Evolutionary conservation across 2,888 invertebrate species (phyloP).

Genomic region (Papilio demoleus): DNA sequence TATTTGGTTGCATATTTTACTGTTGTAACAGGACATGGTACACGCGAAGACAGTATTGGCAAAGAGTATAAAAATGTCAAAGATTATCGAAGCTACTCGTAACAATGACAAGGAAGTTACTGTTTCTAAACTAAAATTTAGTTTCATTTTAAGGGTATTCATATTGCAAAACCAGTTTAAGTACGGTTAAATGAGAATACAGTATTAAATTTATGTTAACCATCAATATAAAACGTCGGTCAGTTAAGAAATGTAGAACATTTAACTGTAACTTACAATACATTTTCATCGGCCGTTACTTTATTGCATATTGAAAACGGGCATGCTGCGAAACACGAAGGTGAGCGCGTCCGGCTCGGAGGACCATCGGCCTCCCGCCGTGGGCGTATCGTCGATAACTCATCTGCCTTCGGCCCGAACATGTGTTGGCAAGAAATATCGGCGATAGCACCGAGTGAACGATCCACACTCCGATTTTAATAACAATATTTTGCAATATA

Average conservation of each 20-base stretch:
- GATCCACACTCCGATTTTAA: constrained; percentile 39
- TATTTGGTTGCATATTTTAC: too few species aligned
- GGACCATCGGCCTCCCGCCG: constrained; percentile 47
- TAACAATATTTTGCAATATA: constrained; percentile 20
- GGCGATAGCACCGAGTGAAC: constrained; percentile 47
- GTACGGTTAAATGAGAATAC: too few species aligned
- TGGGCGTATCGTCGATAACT: constrained; percentile 50
- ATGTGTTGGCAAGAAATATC: constrained; percentile 55
- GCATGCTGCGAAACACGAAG: constrained; percentile 41
- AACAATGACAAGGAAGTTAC: too few species aligned
- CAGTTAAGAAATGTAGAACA: constrained; percentile 32
- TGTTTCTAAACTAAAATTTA: too few species aligned
- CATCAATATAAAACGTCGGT: constrained; percentile 19
- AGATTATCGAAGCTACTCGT: too few species aligned
- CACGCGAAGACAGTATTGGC: too few species aligned
- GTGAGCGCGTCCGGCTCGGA: constrained; percentile 45
- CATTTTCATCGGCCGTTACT: constrained; percentile 29
- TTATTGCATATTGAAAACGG: constrained; percentile 41
- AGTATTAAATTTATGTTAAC: neutral
- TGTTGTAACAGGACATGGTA: too few species aligned
- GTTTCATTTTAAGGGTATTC: too few species aligned
- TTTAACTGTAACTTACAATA: constrained; percentile 33
- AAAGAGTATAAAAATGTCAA: too few species aligned
- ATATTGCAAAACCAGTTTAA: too few species aligned
- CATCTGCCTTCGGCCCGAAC: constrained; percentile 52